These are phyloP conservation scores for Euschistus heros DNA, from an alignment of 1,140 invertebrate genomes.

Conservation along the genomic window DNA sequence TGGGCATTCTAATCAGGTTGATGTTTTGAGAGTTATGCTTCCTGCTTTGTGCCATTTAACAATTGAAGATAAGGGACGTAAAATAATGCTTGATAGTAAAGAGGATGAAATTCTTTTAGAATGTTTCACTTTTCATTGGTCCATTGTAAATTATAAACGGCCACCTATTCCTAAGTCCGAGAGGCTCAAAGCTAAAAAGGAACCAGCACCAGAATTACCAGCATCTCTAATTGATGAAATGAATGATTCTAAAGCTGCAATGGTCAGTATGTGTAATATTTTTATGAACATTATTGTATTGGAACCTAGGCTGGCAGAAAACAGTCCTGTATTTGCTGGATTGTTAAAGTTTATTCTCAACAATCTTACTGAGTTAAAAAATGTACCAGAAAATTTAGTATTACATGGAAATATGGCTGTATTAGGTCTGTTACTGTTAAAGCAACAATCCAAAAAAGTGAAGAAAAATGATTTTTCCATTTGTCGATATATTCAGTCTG, in stretches of 20 bases:
- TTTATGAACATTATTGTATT: constrained; percentile 86
- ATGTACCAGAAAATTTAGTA: constrained; percentile 69
- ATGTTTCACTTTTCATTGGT: constrained; percentile 72
- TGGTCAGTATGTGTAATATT: constrained; percentile 80
- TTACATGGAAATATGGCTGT: constrained; percentile 74
- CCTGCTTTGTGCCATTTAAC: constrained; percentile 82
- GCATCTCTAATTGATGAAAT: constrained; percentile 62
- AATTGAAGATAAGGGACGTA: constrained; percentile 74
- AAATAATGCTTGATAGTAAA: constrained; percentile 65
- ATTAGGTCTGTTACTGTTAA: constrained; percentile 68
- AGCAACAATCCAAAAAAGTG: constrained; percentile 66
- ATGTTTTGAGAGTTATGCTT: constrained; percentile 68
- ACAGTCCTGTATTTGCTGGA: constrained; percentile 60
- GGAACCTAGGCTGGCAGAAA: constrained; percentile 68
- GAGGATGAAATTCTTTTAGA: constrained; percentile 70
- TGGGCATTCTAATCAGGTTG: constrained; percentile 51
- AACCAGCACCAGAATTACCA: constrained; percentile 61
- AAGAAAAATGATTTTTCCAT: constrained; percentile 81
- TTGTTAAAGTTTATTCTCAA: constrained; percentile 78
- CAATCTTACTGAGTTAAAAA: constrained; percentile 72
- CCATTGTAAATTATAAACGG: constrained; percentile 73
- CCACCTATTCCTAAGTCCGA: constrained; percentile 67
- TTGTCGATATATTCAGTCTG: constrained; percentile 74
- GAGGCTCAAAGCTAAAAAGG: constrained; percentile 55
- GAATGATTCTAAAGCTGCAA: constrained; percentile 67